phyloP scores from a whole-genome alignment of 1,140 invertebrate genomes.

The Lutraria rhynchaena region DNA sequence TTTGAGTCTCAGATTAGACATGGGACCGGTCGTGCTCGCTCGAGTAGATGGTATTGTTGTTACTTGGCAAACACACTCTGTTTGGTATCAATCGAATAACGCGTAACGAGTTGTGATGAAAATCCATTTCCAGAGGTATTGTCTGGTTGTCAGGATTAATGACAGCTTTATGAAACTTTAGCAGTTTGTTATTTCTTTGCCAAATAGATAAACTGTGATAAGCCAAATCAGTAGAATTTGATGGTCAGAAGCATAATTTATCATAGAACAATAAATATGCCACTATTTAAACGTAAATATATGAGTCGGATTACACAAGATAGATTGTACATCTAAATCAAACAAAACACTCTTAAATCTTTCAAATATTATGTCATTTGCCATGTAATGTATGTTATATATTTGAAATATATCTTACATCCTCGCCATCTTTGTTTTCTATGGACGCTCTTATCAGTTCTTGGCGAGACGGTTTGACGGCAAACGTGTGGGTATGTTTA shows the following conservation, averaged over 20 bases:
- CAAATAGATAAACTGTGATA: too few relatives aligned
- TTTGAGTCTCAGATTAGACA: too few relatives aligned
- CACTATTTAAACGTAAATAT: slow-evolving; percentile 40
- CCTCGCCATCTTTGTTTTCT: slow-evolving; percentile 40
- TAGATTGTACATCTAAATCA: slow-evolving; percentile 50
- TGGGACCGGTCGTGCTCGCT: too few relatives aligned
- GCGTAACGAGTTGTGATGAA: too few relatives aligned
- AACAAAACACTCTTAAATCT: slow-evolving; percentile 51
- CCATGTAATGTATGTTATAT: slow-evolving; percentile 48
- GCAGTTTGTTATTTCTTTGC: too few relatives aligned
- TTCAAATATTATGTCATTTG: slow-evolving; percentile 42
- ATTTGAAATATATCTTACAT: slow-evolving; percentile 30
- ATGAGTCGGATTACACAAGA: slow-evolving; percentile 7
- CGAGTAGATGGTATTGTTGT: too few relatives aligned
- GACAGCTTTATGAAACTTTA: too few relatives aligned
- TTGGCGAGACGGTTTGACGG: slow-evolving; percentile 53
- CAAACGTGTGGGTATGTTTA: slow-evolving; percentile 51
- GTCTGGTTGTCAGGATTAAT: background rate
- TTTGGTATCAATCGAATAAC: too few relatives aligned
- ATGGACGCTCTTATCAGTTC: slow-evolving; percentile 29
- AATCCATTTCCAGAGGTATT: background rate
- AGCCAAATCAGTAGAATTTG: background rate
- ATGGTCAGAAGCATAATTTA: slow-evolving; percentile 24
- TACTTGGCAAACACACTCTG: too few relatives aligned
- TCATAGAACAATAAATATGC: slow-evolving; percentile 50